A percentile compares a stretch with the other conserved stretches of the same genome.
Conservation (phyloP, 2,113 vertebrate genomes). For the Bucco capensis region DNA sequence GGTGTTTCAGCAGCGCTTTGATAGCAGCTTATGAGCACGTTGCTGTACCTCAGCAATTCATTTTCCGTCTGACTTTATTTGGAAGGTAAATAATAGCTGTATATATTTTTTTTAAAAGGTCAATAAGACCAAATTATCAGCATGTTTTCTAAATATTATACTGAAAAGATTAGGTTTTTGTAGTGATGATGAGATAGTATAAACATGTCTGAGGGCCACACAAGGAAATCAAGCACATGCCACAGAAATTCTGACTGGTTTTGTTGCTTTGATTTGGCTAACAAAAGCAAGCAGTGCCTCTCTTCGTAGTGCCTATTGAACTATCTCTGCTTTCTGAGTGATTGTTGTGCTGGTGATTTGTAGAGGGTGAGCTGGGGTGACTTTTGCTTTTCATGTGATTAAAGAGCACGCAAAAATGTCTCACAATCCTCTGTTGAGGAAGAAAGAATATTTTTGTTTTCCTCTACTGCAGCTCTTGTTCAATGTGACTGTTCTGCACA, state of each 20-base stretch:
- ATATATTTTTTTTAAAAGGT: neutral
- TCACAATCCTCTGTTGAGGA: neutral
- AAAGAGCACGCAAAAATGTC: neutral
- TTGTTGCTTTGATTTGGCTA: neutral
- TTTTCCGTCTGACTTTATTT: neutral
- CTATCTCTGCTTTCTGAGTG: neutral
- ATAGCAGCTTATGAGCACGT: neutral
- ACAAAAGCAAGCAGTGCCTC: neutral
- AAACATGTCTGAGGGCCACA: neutral
- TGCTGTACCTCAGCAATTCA: conserved; percentile 23
- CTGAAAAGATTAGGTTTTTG: neutral
- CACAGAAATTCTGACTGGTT: neutral
- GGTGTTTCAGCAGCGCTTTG: conserved; percentile 20
- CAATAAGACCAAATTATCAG: neutral
- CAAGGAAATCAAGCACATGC: accelerated
- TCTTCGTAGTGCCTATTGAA: neutral
- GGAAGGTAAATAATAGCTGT: neutral
- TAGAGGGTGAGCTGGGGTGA: neutral
- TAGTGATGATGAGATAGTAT: neutral
- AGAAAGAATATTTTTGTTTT: conserved; percentile 17
- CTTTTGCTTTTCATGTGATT: neutral
- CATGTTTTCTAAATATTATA: neutral
- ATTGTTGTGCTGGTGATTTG: neutral
- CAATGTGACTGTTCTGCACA: conserved; percentile 51
- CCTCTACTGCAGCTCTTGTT: conserved; percentile 20